phyloP scores from a whole-genome alignment of 2,888 invertebrate species.

The Germaria angustata region DNA sequence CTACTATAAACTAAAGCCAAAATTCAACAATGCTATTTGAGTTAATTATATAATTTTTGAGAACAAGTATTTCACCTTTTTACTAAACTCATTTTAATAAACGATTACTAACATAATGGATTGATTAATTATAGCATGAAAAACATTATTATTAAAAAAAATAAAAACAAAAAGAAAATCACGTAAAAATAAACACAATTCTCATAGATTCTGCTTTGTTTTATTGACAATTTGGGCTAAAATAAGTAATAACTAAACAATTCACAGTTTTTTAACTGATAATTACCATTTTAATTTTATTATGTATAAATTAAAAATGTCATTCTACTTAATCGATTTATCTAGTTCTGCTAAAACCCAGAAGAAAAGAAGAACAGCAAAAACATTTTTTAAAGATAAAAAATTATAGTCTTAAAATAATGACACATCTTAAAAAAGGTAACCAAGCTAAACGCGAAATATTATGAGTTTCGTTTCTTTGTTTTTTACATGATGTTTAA shows the following conservation, averaged over 20 bases:
- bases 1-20: constrained; percentile 33
- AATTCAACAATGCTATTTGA: background rate
- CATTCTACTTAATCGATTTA: constrained; percentile 32
- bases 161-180: background rate
- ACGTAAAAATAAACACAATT: constrained; percentile 61
- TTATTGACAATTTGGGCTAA: constrained; percentile 54
- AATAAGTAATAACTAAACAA: constrained; percentile 46
- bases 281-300: constrained; percentile 39
- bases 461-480: constrained; percentile 25
- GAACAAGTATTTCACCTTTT: constrained; percentile 23
- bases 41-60: constrained; percentile 17
- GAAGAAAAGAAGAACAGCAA: constrained; percentile 28
- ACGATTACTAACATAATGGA: constrained; percentile 43
- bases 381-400: constrained; percentile 13
- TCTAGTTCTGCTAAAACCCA: constrained; percentile 45
- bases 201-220: constrained; percentile 57
- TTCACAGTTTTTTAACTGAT: constrained; percentile 40
- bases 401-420: constrained; percentile 39
- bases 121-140: constrained; percentile 48
- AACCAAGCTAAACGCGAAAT: constrained; percentile 35
- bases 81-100: constrained; percentile 49
- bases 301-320: constrained; percentile 51
- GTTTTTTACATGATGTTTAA: constrained; percentile 29
- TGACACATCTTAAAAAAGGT: constrained; percentile 31
- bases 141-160: constrained; percentile 30